phyloP scores from a whole-genome alignment of 1,140 invertebrate genomes.

The Zaprionus lachaisei region DNA sequence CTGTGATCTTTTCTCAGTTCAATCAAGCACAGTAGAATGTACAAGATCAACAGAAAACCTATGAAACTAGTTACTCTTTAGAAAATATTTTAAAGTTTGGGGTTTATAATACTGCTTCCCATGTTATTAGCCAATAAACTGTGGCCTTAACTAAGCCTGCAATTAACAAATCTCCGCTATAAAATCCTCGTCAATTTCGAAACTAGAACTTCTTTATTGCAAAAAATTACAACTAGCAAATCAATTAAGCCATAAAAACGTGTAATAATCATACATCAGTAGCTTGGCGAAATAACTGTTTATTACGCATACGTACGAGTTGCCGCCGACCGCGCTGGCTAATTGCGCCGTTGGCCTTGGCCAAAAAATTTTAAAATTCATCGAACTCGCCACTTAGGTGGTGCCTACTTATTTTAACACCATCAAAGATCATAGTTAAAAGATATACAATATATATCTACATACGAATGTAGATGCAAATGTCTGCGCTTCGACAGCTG shows the following conservation, averaged over 20 bases:
- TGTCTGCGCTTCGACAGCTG: background rate
- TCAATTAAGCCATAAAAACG: slow-evolving; percentile 2
- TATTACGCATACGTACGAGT: slow-evolving; percentile 39
- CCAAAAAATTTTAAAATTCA: slow-evolving; percentile 66
- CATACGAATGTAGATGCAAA: slow-evolving; percentile 6
- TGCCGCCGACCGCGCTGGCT: slow-evolving; percentile 29
- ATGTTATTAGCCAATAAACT: background rate
- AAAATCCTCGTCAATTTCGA: background rate
- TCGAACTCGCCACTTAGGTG: slow-evolving; percentile 66
- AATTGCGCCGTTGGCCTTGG: slow-evolving; percentile 74
- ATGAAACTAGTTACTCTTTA: background rate
- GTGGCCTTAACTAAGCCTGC: background rate
- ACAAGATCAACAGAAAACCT: background rate
- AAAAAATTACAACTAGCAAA: background rate
- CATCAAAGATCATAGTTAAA: background rate
- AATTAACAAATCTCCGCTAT: background rate
- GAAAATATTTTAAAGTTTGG: background rate
- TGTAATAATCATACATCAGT: background rate
- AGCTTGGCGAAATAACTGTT: slow-evolving; percentile 21
- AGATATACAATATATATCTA: slow-evolving; percentile 2
- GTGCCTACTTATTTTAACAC: slow-evolving; percentile 38
- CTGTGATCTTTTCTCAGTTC: background rate
- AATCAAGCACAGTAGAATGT: background rate
- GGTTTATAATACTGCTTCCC: background rate
- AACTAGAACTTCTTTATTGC: slow-evolving; percentile 10